Base-by-base conservation (phyloP, 2,797 vertebrate genomes). In the Sarcophilus harrisii region DNA sequence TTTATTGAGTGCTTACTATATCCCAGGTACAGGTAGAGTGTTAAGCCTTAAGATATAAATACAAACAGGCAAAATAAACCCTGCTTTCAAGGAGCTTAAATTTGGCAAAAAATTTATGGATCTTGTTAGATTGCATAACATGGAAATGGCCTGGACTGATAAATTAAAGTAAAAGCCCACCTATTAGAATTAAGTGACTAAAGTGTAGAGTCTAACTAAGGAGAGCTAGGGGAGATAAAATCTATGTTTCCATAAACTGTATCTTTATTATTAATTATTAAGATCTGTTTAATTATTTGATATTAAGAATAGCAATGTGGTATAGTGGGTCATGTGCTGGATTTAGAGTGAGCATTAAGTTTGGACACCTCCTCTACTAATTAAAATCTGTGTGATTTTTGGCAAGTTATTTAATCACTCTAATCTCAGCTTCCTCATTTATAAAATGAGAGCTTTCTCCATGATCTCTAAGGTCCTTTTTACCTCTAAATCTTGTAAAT, bases 361-460 rank as follows among this genome's bases (percentile, higher is more conserved):
- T 87, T 45, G 38, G 73, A 87, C 27, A 1, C 18, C 73, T 87
- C 73, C 38, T 87, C 38, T 87, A 49, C 73, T 87, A 87, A 87
- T 87, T 87, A 87, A 87, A 87, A 87, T 87, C 4, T 38, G 30
- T 57, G 4, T 73, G 30, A 4, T 9, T 57, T 81, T 49, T 57
- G 55, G 16, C 45, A 91, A 94, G 49, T 24, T 73, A 18, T 57
- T 93, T 91, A 91, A 87, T 81, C 30, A 66, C 59, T 90, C 18
- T 60, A 92, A 91, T 4, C 12, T 95, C 49, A n/a, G 58, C 94
- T 95, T 94, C 38, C 21, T 96, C 2, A 27, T 27, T 27, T 60
- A 0, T 60, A 59, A 60, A 52, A 91, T 0, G 38, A 73, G 0
- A 3, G 0, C 55, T 87, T 87, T 87, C 38, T 49, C 45, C 21